A percentile compares a stretch with the other conserved stretches of the same genome.
Evolutionary conservation across 2,888 invertebrate genomes (phyloP).

Genomic region (Crioceris asparagi): DNA sequence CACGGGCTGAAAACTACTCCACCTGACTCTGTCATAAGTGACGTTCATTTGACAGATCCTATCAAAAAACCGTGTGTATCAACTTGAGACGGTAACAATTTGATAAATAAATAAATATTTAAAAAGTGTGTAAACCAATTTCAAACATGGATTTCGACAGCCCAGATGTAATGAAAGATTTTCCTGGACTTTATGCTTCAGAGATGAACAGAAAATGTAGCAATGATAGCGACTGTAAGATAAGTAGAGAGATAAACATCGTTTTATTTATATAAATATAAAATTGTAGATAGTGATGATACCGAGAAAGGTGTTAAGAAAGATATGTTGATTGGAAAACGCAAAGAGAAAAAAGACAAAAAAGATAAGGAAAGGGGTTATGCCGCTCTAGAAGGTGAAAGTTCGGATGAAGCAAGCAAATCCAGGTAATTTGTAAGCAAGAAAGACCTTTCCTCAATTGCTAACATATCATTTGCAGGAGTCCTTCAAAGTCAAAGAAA

Average conservation of each 20-base stretch:
- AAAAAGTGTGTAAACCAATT: conserved; percentile 7
- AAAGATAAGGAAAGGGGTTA: conserved; percentile 85
- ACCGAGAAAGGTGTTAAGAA: conserved; percentile 71
- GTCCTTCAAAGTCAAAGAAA: conserved; percentile 77
- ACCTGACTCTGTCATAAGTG: too few species aligned
- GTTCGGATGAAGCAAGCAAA: conserved; percentile 69
- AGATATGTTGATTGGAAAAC: conserved; percentile 62
- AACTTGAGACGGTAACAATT: too few species aligned
- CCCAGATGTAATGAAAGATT: conserved; percentile 83
- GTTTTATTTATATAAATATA: conserved; percentile 4
- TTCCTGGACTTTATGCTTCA: conserved; percentile 78
- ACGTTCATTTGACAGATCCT: too few species aligned
- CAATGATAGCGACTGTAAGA: conserved; percentile 74
- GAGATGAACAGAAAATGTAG: conserved; percentile 60
- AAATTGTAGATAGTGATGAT: conserved; percentile 63
- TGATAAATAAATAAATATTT: conserved; percentile 8
- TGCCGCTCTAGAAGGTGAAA: conserved; percentile 86
- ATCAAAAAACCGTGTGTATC: too few species aligned
- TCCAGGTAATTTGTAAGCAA: conserved; percentile 18
- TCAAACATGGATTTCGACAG: conserved; percentile 68
- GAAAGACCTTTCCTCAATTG: neutral
- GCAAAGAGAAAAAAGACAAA: conserved; percentile 76
- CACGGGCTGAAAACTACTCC: too few species aligned
- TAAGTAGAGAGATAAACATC: conserved; percentile 9
- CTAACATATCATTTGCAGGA: conserved; percentile 41